Conservation (phyloP, 2,113 vertebrate species). For the Neogale vison region DNA sequence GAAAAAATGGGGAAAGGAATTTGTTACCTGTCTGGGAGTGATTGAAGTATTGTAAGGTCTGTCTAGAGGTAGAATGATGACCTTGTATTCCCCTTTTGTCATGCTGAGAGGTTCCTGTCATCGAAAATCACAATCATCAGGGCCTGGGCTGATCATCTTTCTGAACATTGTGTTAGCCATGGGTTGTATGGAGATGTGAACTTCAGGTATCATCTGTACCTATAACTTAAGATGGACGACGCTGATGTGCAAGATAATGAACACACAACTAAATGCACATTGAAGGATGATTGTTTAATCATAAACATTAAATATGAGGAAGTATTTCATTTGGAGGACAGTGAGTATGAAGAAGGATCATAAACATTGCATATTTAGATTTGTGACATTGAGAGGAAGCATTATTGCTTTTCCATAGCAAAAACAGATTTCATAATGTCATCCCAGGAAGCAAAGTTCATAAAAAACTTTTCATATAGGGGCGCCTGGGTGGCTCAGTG, state of each 20-base stretch:
- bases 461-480: not conserved
- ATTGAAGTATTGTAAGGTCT: slow-evolving; percentile 50
- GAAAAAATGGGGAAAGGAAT: slow-evolving; percentile 37
- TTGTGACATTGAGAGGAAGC: not conserved
- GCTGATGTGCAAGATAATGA: not conserved
- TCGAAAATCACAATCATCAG: slow-evolving; percentile 11
- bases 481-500: too few relatives aligned
- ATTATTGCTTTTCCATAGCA: not conserved
- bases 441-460: not conserved
- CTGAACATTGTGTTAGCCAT: not conserved
- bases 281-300: not conserved
- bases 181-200: not conserved
- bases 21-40: slow-evolving; percentile 48
- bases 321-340: not conserved
- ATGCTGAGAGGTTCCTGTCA: not conserved
- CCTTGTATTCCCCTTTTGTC: not conserved
- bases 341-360: not conserved
- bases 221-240: not conserved
- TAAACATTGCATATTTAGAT: not conserved
- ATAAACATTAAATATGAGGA: not conserved
- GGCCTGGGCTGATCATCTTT: not conserved
- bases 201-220: not conserved
- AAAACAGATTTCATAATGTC: not conserved
- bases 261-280: not conserved
- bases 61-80: slow-evolving; percentile 58